Percentiles rank a stretch among this genome's conserved stretches.
Evolutionary conservation across 2,797 vertebrate species (phyloP).

Genomic region (Adelosebastes latens): DNA sequence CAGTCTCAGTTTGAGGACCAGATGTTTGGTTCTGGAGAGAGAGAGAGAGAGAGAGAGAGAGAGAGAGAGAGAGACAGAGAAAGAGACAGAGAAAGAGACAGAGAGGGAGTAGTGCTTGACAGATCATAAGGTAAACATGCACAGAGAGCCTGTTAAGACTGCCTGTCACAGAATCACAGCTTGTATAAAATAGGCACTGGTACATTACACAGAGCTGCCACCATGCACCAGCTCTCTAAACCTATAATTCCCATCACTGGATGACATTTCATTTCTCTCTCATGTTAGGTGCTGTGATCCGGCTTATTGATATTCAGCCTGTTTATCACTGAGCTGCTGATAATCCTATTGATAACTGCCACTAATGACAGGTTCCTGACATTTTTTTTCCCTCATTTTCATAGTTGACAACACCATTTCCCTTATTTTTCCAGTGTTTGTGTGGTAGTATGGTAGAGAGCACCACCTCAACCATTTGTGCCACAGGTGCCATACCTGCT

Average conservation of each 20-base stretch:
- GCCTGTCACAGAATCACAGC: conserved; percentile 41
- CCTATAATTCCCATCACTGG: conserved; percentile 14
- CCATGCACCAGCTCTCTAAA: conserved; percentile 12
- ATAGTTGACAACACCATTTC: background rate
- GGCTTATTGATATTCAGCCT: conserved; percentile 6
- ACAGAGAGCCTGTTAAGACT: conserved; percentile 38
- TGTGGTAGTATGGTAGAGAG: background rate
- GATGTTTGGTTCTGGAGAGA: conserved; percentile 16
- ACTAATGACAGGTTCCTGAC: conserved; percentile 3
- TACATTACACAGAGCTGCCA: conserved; percentile 48
- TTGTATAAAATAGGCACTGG: conserved; percentile 52
- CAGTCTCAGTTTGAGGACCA: conserved; percentile 8
- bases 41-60: conserved; percentile 8
- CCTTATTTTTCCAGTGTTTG: background rate
- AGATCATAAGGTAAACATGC: conserved; percentile 58
- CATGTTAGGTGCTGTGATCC: background rate
- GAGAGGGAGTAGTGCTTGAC: background rate
- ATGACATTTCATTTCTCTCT: conserved; percentile 5
- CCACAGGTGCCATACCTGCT: conserved; percentile 78
- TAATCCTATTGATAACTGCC: conserved; percentile 2
- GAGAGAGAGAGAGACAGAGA: conserved; percentile 4
- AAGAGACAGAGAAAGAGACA: background rate
- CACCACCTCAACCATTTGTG: conserved; percentile 14
- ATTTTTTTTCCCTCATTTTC: background rate
- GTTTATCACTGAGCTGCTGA: background rate